phyloP scores from a whole-genome alignment of 2,888 invertebrate species.

The Agrochola litura region DNA sequence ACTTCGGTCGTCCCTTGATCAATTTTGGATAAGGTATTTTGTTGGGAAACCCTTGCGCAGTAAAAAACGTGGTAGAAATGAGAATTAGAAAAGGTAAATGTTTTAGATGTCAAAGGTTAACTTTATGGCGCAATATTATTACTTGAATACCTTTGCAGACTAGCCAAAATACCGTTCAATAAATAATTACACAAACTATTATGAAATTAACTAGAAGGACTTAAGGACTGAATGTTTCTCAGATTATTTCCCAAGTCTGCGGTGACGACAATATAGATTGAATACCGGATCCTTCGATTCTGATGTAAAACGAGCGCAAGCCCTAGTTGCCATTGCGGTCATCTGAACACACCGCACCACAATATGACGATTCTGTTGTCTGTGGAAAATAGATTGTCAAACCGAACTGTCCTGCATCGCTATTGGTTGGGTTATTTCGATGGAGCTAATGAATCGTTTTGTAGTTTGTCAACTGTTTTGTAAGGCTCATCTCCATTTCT shows the following conservation, averaged over 20 bases:
- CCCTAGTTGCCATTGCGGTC: conserved; percentile 60
- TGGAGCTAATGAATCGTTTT: conserved; percentile 13
- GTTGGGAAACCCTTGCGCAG: conserved; percentile 36
- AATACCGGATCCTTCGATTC: conserved; percentile 62
- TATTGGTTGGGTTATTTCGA: conserved; percentile 6
- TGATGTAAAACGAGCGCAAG: conserved; percentile 63
- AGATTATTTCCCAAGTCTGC: conserved; percentile 48
- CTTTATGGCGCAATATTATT: conserved; percentile 26
- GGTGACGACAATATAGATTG: conserved; percentile 61
- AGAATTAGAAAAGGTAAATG: conserved; percentile 31
- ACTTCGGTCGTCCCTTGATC: conserved; percentile 68
- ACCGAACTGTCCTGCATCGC: conserved; percentile 24
- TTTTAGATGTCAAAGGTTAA: conserved; percentile 27
- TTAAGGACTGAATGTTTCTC: neutral
- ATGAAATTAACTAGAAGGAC: conserved; percentile 1
- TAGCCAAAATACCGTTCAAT: neutral
- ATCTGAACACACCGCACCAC: conserved; percentile 37
- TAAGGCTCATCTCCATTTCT: conserved; percentile 5
- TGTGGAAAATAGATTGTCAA: conserved; percentile 35
- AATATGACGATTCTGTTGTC: conserved; percentile 35
- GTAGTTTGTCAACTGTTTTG: neutral
- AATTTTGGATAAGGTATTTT: conserved; percentile 70
- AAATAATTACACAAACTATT: conserved; percentile 4
- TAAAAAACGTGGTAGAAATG: conserved; percentile 39
- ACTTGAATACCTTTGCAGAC: neutral